phyloP scores from a whole-genome alignment of 2,113 vertebrate genomes.

The Caranx ignobilis region DNA sequence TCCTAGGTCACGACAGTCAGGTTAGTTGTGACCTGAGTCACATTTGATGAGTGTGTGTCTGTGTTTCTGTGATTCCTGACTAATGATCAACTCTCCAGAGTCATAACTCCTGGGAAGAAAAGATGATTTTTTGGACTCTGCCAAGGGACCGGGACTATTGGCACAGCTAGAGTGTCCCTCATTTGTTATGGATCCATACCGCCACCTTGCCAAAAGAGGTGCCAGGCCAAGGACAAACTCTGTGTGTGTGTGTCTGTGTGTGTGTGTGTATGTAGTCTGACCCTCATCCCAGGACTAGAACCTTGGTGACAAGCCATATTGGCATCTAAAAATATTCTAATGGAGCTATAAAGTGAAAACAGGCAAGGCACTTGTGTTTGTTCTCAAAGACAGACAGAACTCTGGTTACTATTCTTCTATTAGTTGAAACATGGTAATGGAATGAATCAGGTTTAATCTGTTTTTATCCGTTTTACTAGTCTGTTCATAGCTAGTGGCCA shows the following conservation, averaged over 20 bases:
- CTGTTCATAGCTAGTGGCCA: constrained; percentile 21
- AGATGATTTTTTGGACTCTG: constrained; percentile 76
- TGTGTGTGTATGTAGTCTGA: constrained; percentile 48
- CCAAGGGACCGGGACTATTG: constrained; percentile 80
- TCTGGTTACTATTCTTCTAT: constrained; percentile 41
- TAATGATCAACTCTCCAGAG: constrained; percentile 77
- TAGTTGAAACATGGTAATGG: constrained; percentile 30
- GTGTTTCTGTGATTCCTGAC: constrained; percentile 74
- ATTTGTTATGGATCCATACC: constrained; percentile 80
- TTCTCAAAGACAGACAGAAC: constrained; percentile 61
- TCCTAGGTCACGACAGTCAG: constrained; percentile 35
- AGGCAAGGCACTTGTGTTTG: constrained; percentile 36
- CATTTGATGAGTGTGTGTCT: constrained; percentile 53
- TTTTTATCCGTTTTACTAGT: constrained; percentile 28
- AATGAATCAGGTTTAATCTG: constrained; percentile 24
- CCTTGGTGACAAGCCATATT: constrained; percentile 70
- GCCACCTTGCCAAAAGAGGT: constrained; percentile 80
- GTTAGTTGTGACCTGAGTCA: constrained; percentile 46
- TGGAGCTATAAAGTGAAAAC: constrained; percentile 42
- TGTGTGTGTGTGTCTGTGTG: constrained; percentile 38
- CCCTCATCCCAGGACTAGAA: constrained; percentile 56
- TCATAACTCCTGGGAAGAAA: constrained; percentile 79
- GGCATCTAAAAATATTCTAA: constrained; percentile 69
- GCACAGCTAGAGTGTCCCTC: constrained; percentile 80
- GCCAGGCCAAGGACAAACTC: constrained; percentile 84